Percentiles rank a stretch among this genome's conserved stretches.
These are phyloP conservation scores for Plecturocebus donacophilus DNA, from an alignment of 2,113 vertebrate genomes.

Conservation along the genomic window DNA sequence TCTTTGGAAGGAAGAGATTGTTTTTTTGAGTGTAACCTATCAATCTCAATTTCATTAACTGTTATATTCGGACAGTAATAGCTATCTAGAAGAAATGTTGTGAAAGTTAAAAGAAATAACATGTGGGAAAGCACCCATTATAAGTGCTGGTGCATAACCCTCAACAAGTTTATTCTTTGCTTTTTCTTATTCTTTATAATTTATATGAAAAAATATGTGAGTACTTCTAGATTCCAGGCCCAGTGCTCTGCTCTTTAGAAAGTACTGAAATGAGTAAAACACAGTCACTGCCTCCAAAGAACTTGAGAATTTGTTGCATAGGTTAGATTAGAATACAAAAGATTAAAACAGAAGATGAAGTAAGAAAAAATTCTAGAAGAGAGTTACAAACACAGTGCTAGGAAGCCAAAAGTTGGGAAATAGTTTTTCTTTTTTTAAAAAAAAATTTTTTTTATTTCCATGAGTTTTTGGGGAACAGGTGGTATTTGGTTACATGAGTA, in stretches of 20 bases:
- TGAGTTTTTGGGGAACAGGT: no score
- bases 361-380: not conserved
- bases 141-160: not conserved
- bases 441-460: no score
- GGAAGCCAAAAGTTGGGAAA: not conserved
- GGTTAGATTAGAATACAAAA: not conserved
- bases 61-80: not conserved
- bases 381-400: not conserved
- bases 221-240: not conserved
- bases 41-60: not conserved
- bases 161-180: not conserved
- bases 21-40: not conserved
- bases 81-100: not conserved
- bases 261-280: conserved; percentile 10
- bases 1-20: not conserved
- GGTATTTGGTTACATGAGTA: no score
- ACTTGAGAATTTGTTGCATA: not conserved
- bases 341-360: not conserved
- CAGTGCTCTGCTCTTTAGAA: not conserved
- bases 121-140: not conserved
- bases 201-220: not conserved
- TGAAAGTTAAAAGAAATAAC: not conserved
- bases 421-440: not conserved
- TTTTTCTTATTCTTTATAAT: not conserved
- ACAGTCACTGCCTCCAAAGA: not conserved